Evolutionary conservation across 92 coral and sea anemone genomes (phyloP).

Genomic region (Paramuricea clavata): DNA sequence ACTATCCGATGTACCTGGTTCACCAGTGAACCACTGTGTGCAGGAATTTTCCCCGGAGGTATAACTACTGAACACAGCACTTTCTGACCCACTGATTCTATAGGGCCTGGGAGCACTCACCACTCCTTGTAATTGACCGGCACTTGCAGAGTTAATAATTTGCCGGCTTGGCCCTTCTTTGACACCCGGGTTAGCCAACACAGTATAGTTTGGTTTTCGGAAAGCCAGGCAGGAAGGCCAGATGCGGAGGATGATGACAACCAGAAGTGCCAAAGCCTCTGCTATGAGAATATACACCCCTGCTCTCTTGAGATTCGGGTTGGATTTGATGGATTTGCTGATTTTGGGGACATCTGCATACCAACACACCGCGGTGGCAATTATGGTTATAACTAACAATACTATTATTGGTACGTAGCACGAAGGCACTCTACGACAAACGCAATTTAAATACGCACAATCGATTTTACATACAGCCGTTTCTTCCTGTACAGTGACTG

Average conservation of each 20-base stretch:
- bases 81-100: background rate
- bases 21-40: too few species aligned
- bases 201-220: background rate
- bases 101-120: background rate
- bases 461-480: conserved; percentile 32
- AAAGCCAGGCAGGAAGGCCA: background rate
- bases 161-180: background rate
- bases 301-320: too few species aligned
- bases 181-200: background rate
- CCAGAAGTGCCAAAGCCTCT: background rate
- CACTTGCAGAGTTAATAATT: background rate
- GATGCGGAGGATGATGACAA: background rate
- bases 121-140: background rate
- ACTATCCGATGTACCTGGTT: too few species aligned
- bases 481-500: too few species aligned
- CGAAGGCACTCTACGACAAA: conserved; percentile 53
- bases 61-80: background rate
- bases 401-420: conserved; percentile 23
- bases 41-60: background rate
- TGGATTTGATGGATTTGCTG: background rate
- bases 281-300: conserved; percentile 22
- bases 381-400: conserved; percentile 12
- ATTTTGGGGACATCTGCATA: conserved; percentile 54
- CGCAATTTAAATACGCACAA: conserved; percentile 63
- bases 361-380: conserved; percentile 65